A percentile compares a stretch with the other conserved stretches of the same genome.
phyloP scores from a whole-genome alignment of 2,888 invertebrate species.

The Orthosia incerta region DNA sequence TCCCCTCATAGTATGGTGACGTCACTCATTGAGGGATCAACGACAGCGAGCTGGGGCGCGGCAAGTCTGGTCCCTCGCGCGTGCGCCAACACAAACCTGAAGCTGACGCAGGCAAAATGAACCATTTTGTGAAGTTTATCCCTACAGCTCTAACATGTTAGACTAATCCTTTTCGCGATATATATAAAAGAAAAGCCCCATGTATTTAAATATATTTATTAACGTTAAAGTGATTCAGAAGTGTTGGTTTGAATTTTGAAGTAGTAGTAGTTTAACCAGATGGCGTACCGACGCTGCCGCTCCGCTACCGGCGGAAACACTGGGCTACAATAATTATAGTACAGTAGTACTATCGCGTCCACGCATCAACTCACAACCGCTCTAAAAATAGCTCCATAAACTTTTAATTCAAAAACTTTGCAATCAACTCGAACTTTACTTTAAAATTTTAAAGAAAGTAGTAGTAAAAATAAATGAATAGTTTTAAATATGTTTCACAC shows the following conservation, averaged over 20 bases:
- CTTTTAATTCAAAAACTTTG: constrained; percentile 1
- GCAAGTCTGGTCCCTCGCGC: constrained; percentile 57
- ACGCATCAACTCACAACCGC: neutral
- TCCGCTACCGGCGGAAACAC: constrained; percentile 4
- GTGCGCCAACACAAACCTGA: constrained; percentile 54
- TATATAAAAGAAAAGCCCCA: neutral
- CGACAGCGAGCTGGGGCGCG: constrained; percentile 71
- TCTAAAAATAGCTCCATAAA: constrained; percentile 12
- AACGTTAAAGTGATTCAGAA: neutral
- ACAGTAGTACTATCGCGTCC: constrained; percentile 33
- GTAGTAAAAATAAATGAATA: neutral
- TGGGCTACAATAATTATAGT: constrained; percentile 24
- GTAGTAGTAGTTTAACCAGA: neutral
- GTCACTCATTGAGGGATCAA: constrained; percentile 76
- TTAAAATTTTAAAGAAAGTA: neutral
- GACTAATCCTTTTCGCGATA: constrained; percentile 17
- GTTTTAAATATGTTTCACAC: constrained; percentile 6
- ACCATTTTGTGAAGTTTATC: constrained; percentile 66
- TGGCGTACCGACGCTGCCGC: constrained; percentile 5
- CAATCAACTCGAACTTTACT: neutral
- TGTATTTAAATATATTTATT: neutral
- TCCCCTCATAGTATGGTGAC: constrained; percentile 65
- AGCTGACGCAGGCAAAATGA: constrained; percentile 55
- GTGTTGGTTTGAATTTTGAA: constrained; percentile 10
- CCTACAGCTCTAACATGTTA: constrained; percentile 45